Base-by-base conservation (phyloP, 2,797 vertebrate species). In the Chloroceryle amazona region DNA sequence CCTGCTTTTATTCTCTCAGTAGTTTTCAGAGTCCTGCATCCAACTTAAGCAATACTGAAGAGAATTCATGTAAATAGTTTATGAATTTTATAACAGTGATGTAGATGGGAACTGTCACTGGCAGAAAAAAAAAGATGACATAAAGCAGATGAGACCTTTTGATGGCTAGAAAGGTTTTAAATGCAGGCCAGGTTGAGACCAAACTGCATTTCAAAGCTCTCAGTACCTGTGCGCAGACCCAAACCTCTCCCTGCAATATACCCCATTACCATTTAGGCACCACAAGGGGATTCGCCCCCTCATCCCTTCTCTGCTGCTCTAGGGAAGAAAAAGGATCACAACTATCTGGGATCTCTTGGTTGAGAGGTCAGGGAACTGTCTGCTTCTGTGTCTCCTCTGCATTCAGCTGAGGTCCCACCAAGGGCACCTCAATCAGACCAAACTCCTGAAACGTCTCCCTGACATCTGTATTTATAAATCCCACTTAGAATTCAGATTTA, bases 71-170 rank as follows among this genome's bases (percentile, higher is more conserved):
- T 87, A 74, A 95, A 86, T 42, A 41, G 44, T 83, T 96, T 67
- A 92, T 95, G 55, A 93, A 92, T 94, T 95, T 94, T 94, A 41
- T 47, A 86, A 39, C 33, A 86, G 4, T 73, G 39, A 73, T 49
- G 54, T 65, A 81, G 25, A 94, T 58, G 5, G 75, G 74, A 90
- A 78, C 35, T 61, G 82, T 54, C 60, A 89, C 29, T 21, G 74
- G 52, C 22, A 71, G 74, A 15, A 76, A 33, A 42, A 57, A 75
- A 37, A 75, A 37, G 81, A 62, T 46, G n/a, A 55, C 42, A 20
- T 41, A 33, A 49, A 89, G 39, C 7, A 81, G 42, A 66, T 10
- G 42, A 73, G 46, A 37, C 6, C 6, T 76, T 66, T 22, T 57
- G 49, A 68, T 28, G 23, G 10, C n/a, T 80, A 31, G 28, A 82